Conservation (phyloP, 1,140 invertebrate genomes). For the Micrasema longulum region DNA sequence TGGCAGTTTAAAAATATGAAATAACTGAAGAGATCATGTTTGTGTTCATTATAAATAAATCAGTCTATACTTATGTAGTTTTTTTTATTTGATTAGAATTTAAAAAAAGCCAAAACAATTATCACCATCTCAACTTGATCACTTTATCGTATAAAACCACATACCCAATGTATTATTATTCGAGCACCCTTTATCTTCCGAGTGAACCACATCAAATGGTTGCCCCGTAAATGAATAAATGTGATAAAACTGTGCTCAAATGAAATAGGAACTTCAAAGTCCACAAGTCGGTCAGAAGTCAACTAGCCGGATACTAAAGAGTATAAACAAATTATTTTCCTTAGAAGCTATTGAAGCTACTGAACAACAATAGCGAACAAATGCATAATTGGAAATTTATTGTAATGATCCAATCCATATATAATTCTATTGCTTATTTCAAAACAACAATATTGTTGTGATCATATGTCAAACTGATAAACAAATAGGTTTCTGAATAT, state of each 20-base stretch:
- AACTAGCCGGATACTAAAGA: constrained; percentile 40
- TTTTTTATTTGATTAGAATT: background rate
- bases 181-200: background rate
- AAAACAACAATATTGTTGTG: too few relatives aligned
- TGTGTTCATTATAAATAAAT: too few relatives aligned
- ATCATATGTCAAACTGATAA: too few relatives aligned
- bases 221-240: background rate
- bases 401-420: too few relatives aligned
- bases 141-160: background rate
- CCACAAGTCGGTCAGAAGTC: constrained; percentile 43
- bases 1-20: too few relatives aligned
- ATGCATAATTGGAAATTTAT: background rate
- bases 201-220: background rate
- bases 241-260: constrained; percentile 20
- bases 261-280: constrained; percentile 46
- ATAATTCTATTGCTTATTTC: too few relatives aligned
- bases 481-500: too few relatives aligned
- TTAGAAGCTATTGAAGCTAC: constrained; percentile 21
- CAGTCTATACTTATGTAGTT: too few relatives aligned
- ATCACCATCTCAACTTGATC: background rate
- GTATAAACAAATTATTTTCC: constrained; percentile 19
- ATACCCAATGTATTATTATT: background rate
- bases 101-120: background rate
- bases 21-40: too few relatives aligned
- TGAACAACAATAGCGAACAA: background rate